Evolutionary conservation across 2,113 vertebrate genomes (phyloP), one percentile per base, ranked within the genome.

Genomic region (Trogon surrucura): DNA sequence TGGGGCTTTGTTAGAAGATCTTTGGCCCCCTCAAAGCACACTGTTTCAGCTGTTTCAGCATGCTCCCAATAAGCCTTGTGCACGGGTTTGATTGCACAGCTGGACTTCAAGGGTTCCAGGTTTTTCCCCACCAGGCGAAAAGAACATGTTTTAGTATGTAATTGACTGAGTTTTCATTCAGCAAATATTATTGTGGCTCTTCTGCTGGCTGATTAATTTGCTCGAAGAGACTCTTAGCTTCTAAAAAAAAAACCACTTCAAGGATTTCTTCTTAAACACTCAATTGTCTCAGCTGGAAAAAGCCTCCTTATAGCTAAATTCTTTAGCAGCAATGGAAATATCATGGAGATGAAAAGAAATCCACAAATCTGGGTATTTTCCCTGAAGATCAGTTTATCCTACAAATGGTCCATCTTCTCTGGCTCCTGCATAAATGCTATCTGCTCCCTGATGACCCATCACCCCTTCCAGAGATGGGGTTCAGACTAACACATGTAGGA

Each of bases 141-240:
- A 85, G 73, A 93, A 27, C 19, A n/a, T 85, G 81, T 90, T 94
- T 95, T 88, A 85, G 75, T 90, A 93, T 70, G 64, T 66, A 90
- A 94, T 66, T 85, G 85, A 85, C 62, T 80, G 56, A 95, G 87
- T 95, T 95, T 95, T 95, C 95, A 94, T 91, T 96, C 95, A 93
- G 95, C 72, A 97, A 94, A 88, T 74, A 90, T 65, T 95, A 93
- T 69, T 88, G 58, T 78, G 64, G 60, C 75, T 93, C 67, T 95
- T 96, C 81, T 94, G 38, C 47, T 82, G 67, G 58, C 36, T 94
- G 94, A 96, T 96, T 96, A 95, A 93, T 97, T 96, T 95, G 56
- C 89, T 92, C 81, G 85, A 71, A 95, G 93, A 97, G 72, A 79
- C 75, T 94, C 87, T 94, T 72, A 71, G 73, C 90, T 84, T 81